Evolutionary conservation across 2,888 invertebrate genomes (phyloP).

Genomic region (Nephrotoma flavescens): DNA sequence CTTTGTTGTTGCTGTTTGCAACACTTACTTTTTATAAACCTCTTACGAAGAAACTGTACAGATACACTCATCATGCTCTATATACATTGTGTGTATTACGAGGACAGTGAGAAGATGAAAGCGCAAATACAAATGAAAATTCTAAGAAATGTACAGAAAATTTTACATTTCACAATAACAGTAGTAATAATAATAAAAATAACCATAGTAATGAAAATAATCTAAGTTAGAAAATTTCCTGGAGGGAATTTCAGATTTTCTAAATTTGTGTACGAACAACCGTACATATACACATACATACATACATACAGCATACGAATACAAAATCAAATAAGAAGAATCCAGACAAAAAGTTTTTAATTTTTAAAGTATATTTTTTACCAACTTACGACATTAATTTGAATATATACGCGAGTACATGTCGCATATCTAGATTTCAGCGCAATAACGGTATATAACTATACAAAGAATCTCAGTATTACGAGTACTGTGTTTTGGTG

Average conservation of each 20-base stretch:
- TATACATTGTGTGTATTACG: neutral
- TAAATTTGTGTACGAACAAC: neutral
- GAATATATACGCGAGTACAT: neutral
- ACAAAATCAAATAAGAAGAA: neutral
- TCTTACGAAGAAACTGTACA: neutral
- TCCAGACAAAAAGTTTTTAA: neutral
- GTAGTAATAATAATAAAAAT: neutral
- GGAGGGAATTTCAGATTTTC: neutral
- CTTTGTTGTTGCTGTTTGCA: neutral
- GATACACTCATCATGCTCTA: neutral
- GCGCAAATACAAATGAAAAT: neutral
- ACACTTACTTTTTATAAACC: neutral
- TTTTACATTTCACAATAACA: neutral
- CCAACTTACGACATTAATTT: neutral
- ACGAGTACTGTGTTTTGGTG: neutral
- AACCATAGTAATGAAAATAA: neutral
- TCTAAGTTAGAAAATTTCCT: neutral
- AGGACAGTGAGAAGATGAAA: neutral
- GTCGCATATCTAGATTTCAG: neutral
- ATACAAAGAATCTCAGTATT: neutral
- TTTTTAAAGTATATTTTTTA: neutral
- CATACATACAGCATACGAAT: neutral
- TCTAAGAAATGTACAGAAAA: neutral
- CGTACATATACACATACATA: too few relatives aligned
- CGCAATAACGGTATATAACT: neutral